Evolutionary conservation across 2,888 invertebrate genomes (phyloP).

Genomic region (Zhuqinia jingwanae): DNA sequence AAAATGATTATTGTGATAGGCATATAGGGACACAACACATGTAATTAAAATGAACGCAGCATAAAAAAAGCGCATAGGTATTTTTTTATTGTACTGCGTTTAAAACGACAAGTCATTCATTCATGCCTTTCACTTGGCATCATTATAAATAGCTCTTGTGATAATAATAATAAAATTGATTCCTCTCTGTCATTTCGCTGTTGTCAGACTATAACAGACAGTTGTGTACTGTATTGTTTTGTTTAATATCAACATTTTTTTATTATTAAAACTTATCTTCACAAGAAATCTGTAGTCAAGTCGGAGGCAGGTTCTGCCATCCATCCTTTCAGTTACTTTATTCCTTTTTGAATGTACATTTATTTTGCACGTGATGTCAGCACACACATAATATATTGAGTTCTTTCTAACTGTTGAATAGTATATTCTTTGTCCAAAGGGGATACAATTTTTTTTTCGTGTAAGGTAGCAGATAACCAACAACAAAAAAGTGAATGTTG

Average conservation of each 20-base stretch:
- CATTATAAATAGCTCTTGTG: too few species aligned
- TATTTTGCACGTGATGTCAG: too few species aligned
- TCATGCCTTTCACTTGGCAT: neutral
- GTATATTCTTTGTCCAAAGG: neutral
- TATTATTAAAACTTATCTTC: neutral
- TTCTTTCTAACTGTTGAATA: too few species aligned
- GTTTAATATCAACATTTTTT: neutral
- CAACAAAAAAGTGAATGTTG: slow-evolving; percentile 14
- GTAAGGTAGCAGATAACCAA: too few species aligned
- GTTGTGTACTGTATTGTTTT: neutral
- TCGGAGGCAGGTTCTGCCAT: too few species aligned
- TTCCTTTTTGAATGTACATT: neutral
- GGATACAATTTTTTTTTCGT: neutral
- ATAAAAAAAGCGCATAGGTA: neutral
- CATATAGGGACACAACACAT: too few species aligned
- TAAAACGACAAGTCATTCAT: neutral
- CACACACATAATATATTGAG: too few species aligned
- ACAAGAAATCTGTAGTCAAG: neutral
- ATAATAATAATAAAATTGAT: neutral
- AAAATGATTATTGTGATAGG: too few species aligned
- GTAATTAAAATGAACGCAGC: neutral
- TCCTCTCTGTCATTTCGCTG: neutral
- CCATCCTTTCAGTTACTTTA: too few species aligned
- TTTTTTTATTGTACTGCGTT: too few species aligned
- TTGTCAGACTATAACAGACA: too few species aligned